Base-by-base conservation (phyloP, 2,888 invertebrate species). In the Ischnus inquisitorius region DNA sequence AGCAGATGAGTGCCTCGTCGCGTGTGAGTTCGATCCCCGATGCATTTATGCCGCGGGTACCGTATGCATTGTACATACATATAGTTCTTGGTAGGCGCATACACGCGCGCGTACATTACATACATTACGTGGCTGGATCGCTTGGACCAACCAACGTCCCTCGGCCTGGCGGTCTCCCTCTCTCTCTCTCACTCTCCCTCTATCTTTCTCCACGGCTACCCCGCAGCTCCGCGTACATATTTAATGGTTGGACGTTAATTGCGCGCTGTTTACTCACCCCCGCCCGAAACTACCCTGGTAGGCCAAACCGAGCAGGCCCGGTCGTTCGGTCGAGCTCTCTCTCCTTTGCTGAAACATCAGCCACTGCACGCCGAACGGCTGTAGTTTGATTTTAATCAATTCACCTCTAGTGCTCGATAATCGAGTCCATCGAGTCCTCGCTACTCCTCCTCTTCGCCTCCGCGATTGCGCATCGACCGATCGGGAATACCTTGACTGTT, bases 221-320 rank as follows among this genome's bases (percentile, higher is more conserved):
- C 71, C 74, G 46, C 76, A 69, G 75, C 69, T 76, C 60, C 80
- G 89, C 91, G 92, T 92, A 92, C 92, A 92, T 92, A 92, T 92
- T 92, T 92, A 92, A 92, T 91, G 90, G 90, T 90, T 87, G 90
- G 88, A 89, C 91, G 92, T 92, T 92, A 92, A 92, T 92, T 92
- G 91, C 90, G 90, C 90, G 86, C 89, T 92, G 92, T 92, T 92
- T 92, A 90, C 91, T 91, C 92, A 88, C 90, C 88, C 88, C 87
- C 34, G 8, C 88, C 87, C 87, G 87, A 83, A 88, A 87, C 88
- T 87, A 87, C 90, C 83, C 86, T 72, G 84, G 79, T 84, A 85
- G 74, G 28, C 74, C 68, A 78, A 79, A 76, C 79, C 76, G 34
- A 54, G 54, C 54, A 19, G 51, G 67, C 68, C 60, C 64, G 28